Conservation (phyloP, 2,113 vertebrate species). For the Dolichotis patagonum region DNA sequence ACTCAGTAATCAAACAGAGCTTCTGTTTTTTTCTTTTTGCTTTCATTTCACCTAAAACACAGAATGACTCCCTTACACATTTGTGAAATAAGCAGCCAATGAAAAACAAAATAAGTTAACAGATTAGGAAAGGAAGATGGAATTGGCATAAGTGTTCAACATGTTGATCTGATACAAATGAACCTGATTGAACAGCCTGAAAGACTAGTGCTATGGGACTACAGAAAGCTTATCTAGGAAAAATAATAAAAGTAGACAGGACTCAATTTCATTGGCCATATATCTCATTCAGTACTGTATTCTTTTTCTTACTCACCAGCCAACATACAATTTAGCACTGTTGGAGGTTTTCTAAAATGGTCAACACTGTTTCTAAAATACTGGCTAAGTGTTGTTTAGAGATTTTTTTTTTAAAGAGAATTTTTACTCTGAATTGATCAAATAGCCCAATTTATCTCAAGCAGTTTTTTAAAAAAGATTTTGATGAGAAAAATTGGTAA, state of each 20-base stretch:
- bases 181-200: background rate
- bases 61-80: background rate
- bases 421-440: constrained; percentile 31
- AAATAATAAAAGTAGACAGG: background rate
- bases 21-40: background rate
- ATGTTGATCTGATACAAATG: background rate
- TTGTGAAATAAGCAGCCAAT: background rate
- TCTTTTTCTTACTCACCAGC: constrained; percentile 19
- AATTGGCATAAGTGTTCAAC: background rate
- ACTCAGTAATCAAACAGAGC: background rate
- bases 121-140: constrained; percentile 26
- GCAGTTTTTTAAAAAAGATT: background rate
- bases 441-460: background rate
- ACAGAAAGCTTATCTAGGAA: constrained; percentile 4
- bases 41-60: constrained; percentile 4
- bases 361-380: constrained; percentile 23
- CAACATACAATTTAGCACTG: constrained; percentile 17
- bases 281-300: background rate
- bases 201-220: background rate
- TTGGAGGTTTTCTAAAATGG: background rate
- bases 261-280: background rate
- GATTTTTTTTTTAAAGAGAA: background rate
- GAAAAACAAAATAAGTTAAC: background rate
- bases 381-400: background rate
- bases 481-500: constrained; percentile 49